Evolutionary conservation across 2,113 vertebrate species (phyloP).

Genomic region (Cyprinodon brontotheroides): DNA sequence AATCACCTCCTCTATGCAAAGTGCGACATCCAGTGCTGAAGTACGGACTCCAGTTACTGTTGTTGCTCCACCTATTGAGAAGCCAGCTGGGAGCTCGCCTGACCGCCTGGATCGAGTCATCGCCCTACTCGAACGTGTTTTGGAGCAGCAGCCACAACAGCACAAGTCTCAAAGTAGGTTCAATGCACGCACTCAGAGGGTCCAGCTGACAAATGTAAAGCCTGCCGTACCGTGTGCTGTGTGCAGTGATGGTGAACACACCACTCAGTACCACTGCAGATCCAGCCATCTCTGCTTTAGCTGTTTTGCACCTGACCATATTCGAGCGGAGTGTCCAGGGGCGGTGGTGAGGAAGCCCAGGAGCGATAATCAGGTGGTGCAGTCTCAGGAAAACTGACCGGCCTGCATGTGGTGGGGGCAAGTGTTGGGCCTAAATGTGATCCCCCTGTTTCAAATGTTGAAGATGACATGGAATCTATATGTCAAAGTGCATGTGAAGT

Average conservation of each 20-base stretch:
- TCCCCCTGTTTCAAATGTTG: not conserved
- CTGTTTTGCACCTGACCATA: constrained; percentile 2
- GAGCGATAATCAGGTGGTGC: not conserved
- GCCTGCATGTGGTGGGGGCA: constrained; percentile 8
- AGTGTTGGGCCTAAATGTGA: not conserved
- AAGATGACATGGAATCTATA: not conserved
- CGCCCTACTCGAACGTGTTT: not conserved
- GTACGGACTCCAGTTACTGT: not conserved
- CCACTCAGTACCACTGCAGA: constrained; percentile 1
- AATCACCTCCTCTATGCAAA: not conserved
- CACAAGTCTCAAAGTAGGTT: not conserved
- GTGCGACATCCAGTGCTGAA: no score
- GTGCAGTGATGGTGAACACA: not conserved
- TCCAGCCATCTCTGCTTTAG: not conserved
- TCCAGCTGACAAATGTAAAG: not conserved
- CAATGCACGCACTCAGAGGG: no score
- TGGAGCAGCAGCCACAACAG: not conserved
- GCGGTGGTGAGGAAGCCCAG: not conserved
- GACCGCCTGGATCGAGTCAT: not conserved
- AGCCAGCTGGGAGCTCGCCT: not conserved
- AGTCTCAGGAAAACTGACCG: not conserved
- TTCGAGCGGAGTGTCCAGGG: not conserved
- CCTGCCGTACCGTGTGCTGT: not conserved
- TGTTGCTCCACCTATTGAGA: not conserved
- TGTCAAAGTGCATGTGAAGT: not conserved